phyloP scores from a whole-genome alignment of 2,888 invertebrate genomes.

The Melinaea marsaeus region DNA sequence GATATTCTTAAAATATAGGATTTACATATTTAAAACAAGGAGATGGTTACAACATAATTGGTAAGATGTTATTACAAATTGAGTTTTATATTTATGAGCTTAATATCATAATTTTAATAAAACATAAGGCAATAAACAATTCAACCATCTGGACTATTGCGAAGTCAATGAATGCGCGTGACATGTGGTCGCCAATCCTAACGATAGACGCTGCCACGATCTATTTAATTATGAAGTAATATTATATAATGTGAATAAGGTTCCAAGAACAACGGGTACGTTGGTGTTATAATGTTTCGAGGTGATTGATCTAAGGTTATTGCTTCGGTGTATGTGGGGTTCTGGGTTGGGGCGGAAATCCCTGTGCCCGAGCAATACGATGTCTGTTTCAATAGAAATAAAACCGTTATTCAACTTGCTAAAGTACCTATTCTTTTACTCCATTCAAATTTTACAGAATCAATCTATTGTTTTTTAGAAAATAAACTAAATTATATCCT shows the following conservation, averaged over 20 bases:
- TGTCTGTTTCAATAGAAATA: constrained; percentile 47
- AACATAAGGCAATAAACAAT: constrained; percentile 51
- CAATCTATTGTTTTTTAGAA: neutral
- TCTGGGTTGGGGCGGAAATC: constrained; percentile 48
- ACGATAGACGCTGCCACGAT: constrained; percentile 18
- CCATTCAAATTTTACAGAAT: neutral
- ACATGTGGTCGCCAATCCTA: constrained; percentile 70
- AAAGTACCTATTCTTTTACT: neutral
- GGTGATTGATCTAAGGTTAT: constrained; percentile 42
- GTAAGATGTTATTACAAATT: constrained; percentile 24
- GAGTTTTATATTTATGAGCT: neutral
- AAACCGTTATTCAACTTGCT: constrained; percentile 38
- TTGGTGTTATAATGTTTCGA: constrained; percentile 36
- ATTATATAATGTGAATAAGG: constrained; percentile 32
- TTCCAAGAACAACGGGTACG: neutral
- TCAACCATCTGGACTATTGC: constrained; percentile 65
- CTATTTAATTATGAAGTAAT: constrained; percentile 13
- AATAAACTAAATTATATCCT: no score
- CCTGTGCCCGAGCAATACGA: constrained; percentile 42
- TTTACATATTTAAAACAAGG: constrained; percentile 10
- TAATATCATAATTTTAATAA: constrained; percentile 13
- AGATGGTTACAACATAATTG: constrained; percentile 23
- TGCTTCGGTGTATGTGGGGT: constrained; percentile 49
- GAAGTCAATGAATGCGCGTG: constrained; percentile 55
- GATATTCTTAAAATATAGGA: constrained; percentile 13